Conservation (phyloP, 2,888 invertebrate genomes). For the Cepaea hortensis region DNA sequence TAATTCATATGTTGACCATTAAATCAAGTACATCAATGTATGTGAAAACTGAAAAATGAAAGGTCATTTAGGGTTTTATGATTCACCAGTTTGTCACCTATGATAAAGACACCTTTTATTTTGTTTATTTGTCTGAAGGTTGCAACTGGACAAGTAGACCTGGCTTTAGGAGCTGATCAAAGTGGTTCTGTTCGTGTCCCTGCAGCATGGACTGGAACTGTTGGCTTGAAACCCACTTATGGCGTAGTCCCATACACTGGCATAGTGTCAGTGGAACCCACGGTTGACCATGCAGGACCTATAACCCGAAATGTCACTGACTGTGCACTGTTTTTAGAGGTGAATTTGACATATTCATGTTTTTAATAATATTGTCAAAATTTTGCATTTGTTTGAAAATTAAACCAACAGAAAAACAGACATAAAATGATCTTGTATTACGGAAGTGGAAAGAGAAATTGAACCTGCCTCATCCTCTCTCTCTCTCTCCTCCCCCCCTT, state of each 20-base stretch:
- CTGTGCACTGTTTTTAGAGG: constrained; percentile 71
- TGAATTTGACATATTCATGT: constrained; percentile 38
- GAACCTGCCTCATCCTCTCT: too few species aligned
- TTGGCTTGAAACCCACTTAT: constrained; percentile 72
- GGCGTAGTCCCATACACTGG: constrained; percentile 74
- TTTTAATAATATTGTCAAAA: too few species aligned
- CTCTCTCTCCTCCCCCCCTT: too few species aligned
- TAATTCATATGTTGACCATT: too few species aligned
- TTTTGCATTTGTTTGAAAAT: too few species aligned
- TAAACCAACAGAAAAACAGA: too few species aligned
- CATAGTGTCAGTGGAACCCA: constrained; percentile 60
- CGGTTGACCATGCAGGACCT: constrained; percentile 72
- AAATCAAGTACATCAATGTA: too few species aligned
- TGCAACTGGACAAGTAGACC: constrained; percentile 63
- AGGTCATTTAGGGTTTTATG: too few species aligned
- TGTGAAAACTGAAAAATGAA: too few species aligned
- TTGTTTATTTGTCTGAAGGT: constrained; percentile 56
- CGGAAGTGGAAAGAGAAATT: too few species aligned
- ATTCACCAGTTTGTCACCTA: too few species aligned
- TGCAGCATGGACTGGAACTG: constrained; percentile 69
- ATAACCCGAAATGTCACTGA: constrained; percentile 72
- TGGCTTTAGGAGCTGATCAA: constrained; percentile 73
- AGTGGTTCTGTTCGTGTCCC: constrained; percentile 74
- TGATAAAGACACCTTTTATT: neutral
- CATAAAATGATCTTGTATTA: too few species aligned